Evolutionary conservation across 2,113 vertebrate species (phyloP).

Genomic region (Stigmatopora nigra): DNA sequence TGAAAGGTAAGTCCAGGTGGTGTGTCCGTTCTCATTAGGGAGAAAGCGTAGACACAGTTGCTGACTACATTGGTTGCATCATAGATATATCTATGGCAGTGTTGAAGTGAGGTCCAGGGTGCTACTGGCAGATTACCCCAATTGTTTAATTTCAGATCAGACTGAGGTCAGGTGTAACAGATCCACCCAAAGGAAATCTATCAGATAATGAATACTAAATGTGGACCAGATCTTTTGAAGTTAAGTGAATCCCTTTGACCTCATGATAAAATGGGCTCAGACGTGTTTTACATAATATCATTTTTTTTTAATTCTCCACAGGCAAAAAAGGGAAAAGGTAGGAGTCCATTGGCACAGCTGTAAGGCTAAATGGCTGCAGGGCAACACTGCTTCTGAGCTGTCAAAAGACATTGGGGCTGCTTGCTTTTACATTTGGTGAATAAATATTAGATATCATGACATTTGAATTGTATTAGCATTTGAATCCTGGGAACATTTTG

Average conservation of each 20-base stretch:
- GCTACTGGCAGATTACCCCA: not conserved
- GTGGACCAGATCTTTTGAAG: no score
- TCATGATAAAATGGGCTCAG: conserved; percentile 15
- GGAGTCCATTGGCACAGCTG: conserved; percentile 25
- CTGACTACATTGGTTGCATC: conserved; percentile 11
- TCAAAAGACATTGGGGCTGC: conserved; percentile 31
- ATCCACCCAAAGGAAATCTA: not conserved
- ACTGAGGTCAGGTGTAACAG: not conserved
- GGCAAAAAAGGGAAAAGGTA: not conserved
- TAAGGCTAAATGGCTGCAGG: conserved; percentile 35
- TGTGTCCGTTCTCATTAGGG: conserved; percentile 30
- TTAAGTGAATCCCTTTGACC: conserved; percentile 20
- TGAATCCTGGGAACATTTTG: conserved; percentile 41
- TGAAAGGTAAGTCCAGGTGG: conserved; percentile 28
- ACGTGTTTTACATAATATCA: conserved; percentile 13
- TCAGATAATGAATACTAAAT: not conserved
- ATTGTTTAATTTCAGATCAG: not conserved
- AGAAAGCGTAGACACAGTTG: conserved; percentile 1
- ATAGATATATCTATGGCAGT: conserved; percentile 5
- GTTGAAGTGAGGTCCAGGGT: not conserved
- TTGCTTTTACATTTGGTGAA: conserved; percentile 26
- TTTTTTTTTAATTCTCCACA: conserved; percentile 14
- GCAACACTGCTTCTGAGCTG: conserved; percentile 25
- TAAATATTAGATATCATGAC: conserved; percentile 48
- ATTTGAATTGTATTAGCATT: conserved; percentile 45